Conservation (phyloP, 2,113 vertebrate species). For the Corydoras sp. region DNA sequence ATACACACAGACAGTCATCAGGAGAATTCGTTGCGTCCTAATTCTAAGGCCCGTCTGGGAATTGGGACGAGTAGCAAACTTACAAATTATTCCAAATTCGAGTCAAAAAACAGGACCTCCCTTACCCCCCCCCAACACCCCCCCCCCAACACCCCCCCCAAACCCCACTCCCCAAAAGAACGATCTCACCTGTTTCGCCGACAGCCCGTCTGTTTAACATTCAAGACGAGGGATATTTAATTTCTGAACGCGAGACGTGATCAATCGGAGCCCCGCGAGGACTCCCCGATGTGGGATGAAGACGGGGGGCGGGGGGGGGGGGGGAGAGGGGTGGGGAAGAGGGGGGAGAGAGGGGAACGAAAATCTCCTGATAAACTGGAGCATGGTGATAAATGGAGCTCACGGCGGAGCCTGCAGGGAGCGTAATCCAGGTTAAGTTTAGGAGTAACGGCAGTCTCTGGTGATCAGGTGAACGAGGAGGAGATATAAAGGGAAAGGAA, state of each 20-base stretch:
- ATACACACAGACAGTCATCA: too few relatives aligned
- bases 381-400: constrained; percentile 71
- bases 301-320: constrained; percentile 47
- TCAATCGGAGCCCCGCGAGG: constrained; percentile 18
- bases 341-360: constrained; percentile 52
- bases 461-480: constrained; percentile 52
- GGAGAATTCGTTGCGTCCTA: too few relatives aligned
- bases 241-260: not conserved
- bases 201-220: not conserved
- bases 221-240: not conserved
- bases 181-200: too few relatives aligned
- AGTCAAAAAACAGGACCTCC: not conserved
- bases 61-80: not conserved
- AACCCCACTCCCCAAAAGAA: not conserved
- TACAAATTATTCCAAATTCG: constrained; percentile 9
- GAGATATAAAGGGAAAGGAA: constrained; percentile 45
- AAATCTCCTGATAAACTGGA: constrained; percentile 64
- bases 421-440: constrained; percentile 63
- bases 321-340: too few relatives aligned
- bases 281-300: constrained; percentile 19
- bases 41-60: too few relatives aligned
- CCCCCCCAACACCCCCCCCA: too few relatives aligned
- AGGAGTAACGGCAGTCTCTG: constrained; percentile 58
- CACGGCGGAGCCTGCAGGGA: constrained; percentile 57
- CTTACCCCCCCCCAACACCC: constrained; percentile 17